Percentiles rank a stretch among this genome's conserved stretches.
phyloP scores from a whole-genome alignment of 2,888 invertebrate genomes.

The Arrhopalites spinosus region DNA sequence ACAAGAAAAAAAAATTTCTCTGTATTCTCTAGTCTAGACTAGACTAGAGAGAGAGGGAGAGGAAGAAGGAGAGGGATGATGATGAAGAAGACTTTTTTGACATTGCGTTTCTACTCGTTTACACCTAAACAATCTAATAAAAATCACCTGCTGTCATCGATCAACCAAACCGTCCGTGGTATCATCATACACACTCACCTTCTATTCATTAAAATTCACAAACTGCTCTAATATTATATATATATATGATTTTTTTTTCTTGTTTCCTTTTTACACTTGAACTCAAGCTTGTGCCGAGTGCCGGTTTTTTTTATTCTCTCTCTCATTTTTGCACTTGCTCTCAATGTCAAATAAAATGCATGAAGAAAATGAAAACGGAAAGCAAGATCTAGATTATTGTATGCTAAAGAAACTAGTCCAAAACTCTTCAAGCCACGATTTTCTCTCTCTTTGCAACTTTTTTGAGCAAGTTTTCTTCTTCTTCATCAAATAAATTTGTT shows the following conservation, averaged over 20 bases:
- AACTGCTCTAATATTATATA: background rate
- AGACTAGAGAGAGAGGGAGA: background rate
- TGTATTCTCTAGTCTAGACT: background rate
- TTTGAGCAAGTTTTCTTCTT: background rate
- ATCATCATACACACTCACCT: background rate
- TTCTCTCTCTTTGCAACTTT: background rate
- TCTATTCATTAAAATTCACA: constrained; percentile 7
- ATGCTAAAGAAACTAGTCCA: constrained; percentile 1
- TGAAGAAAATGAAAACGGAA: constrained; percentile 11
- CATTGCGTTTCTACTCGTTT: constrained; percentile 16
- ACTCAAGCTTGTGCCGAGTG: constrained; percentile 2
- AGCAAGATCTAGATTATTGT: constrained; percentile 24
- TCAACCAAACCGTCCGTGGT: background rate
- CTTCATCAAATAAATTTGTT: background rate
- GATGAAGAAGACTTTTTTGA: background rate
- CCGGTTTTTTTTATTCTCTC: background rate
- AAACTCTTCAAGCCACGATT: background rate
- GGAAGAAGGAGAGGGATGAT: background rate
- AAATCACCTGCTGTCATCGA: constrained; percentile 24
- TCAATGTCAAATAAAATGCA: background rate
- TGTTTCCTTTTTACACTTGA: background rate
- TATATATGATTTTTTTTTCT: background rate
- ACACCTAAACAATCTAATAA: constrained; percentile 6
- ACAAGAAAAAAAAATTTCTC: background rate
- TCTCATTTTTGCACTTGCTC: background rate